Conservation (phyloP, 2,797 vertebrate genomes). For the Varecia variegata region DNA sequence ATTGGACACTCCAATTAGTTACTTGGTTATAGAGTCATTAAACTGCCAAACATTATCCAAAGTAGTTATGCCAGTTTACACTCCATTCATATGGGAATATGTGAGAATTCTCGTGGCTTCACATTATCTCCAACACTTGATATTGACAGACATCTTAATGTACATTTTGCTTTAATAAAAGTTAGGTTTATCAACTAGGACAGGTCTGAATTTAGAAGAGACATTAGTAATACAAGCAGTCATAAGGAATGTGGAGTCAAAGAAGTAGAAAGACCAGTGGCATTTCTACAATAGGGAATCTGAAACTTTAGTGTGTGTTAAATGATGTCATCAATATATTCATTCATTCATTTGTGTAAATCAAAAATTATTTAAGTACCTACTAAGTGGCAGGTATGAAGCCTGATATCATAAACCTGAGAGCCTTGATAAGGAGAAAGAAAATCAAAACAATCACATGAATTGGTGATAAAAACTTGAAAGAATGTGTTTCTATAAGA, state of each 20-base stretch:
- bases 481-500: neutral
- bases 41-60: neutral
- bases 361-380: neutral
- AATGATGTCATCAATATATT: neutral
- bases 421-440: neutral
- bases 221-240: neutral
- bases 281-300: neutral
- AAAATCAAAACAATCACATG: neutral
- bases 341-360: neutral
- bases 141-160: neutral
- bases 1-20: neutral
- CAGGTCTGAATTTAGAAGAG: neutral
- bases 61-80: neutral
- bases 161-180: neutral
- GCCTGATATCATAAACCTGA: neutral
- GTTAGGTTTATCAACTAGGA: neutral
- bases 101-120: neutral
- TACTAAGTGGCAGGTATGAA: neutral
- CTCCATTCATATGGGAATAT: neutral
- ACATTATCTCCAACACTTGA: neutral
- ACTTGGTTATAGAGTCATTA: neutral
- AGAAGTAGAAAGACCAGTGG: neutral
- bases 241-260: neutral
- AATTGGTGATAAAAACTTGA: neutral
- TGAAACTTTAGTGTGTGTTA: neutral